Percentiles rank a stretch among this genome's conserved stretches.
These are phyloP conservation scores for Lacerta agilis DNA, from an alignment of 2,797 vertebrate species.

Conservation along the genomic window DNA sequence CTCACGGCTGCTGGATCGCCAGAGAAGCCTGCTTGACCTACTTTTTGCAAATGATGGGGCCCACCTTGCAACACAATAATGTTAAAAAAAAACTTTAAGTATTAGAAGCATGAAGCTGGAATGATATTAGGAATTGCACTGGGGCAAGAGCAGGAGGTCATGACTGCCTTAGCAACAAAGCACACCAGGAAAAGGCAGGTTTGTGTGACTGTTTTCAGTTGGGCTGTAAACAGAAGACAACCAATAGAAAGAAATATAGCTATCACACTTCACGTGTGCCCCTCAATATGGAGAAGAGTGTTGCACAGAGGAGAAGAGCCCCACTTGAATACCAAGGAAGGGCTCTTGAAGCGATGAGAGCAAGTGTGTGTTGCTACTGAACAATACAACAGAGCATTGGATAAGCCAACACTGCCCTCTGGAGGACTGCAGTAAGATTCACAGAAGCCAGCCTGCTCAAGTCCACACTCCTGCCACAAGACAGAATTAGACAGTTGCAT, in stretches of 20 bases:
- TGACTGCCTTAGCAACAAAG: not conserved
- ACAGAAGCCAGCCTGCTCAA: not conserved
- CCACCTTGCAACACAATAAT: not conserved
- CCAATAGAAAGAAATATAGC: not conserved
- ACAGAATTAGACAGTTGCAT: fast-evolving
- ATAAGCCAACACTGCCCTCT: not conserved
- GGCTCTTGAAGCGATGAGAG: not conserved
- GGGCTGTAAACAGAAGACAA: not conserved
- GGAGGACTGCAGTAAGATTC: not conserved
- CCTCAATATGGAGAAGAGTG: not conserved
- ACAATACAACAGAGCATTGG: no score
- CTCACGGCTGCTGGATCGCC: not conserved
- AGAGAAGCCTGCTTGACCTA: not conserved
- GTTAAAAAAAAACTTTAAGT: not conserved
- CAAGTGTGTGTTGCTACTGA: no score
- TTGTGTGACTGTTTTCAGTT: not conserved
- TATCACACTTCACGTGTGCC: not conserved
- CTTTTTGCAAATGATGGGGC: not conserved
- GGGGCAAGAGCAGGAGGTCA: not conserved
- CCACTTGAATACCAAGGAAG: not conserved
- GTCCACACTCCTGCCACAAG: no score
- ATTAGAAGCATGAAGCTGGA: not conserved
- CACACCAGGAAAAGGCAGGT: not conserved
- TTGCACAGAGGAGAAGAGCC: not conserved
- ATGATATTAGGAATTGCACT: not conserved